Evolutionary conservation across 2,113 vertebrate species (phyloP), one percentile per base, ranked within the genome.

Genomic region (Tricholaema leucomelas): DNA sequence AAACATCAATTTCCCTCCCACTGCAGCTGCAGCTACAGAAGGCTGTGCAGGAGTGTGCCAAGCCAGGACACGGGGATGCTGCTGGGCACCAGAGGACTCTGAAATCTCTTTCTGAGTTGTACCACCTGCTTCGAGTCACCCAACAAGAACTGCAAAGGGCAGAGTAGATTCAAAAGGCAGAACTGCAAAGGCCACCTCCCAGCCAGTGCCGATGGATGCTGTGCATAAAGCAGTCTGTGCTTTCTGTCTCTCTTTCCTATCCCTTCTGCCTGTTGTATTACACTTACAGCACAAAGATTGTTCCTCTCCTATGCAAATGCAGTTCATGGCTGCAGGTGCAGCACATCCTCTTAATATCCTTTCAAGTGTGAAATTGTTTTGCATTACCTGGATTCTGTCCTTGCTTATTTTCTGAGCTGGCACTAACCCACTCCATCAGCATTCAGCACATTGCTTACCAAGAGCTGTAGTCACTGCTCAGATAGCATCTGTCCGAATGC

Each of bases 21-120:
- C 97, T 98, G 28, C 98, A 98, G 98, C 96, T 96, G 80, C n/a
- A n/a, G n/a, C n/a, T 99, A 72, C 98, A 98, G 95, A 92, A 96
- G 15, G 98, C 98, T 0, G 98, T 99, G 70, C 98, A 98, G 92
- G 98, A 98, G 42, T 99, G 99, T 18, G 98, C 98, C 1, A 97
- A 98, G 48, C 97, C 92, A 0, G 92, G 90, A 1, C 81, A 72
- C 8, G 28, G 2, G 24, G 95, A 95, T 2, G 35, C 96, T 3
- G 10, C 31, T 0, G 71, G 85, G 48, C 82, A 85, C 31, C 80
- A 81, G 46, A 66, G 66, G 36, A 79, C 91, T 55, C 95, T 96
- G 46, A 91, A 87, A 9, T 97, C 98, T 55, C 96, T 98, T 86
- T 94, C 95, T 10, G 91, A 98, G 88, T 92, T 99, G 48, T 98